Conservation (phyloP, 2,113 vertebrate species). For the Caranx melampygus region DNA sequence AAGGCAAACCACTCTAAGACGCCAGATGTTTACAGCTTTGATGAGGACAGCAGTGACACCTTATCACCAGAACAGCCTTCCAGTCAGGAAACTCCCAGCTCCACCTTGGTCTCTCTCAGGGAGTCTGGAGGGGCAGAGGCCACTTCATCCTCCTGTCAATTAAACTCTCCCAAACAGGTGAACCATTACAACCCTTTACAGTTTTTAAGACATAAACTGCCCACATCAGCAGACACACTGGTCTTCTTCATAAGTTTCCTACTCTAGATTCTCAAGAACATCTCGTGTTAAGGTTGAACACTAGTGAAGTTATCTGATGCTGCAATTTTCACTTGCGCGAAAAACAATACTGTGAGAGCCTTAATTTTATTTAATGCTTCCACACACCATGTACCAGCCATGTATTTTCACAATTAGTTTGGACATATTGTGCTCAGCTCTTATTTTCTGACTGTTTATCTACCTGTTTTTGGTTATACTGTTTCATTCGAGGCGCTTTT, state of each 20-base stretch:
- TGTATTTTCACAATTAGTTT: not conserved
- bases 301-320: not conserved
- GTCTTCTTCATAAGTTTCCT: too few species aligned
- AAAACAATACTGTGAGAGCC: not conserved
- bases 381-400: not conserved
- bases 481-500: conserved; percentile 16
- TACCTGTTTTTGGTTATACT: conserved; percentile 34
- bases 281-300: not conserved
- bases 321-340: not conserved
- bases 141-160: conserved; percentile 73
- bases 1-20: conserved; percentile 85
- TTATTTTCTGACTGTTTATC: conserved; percentile 19
- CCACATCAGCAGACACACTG: not conserved
- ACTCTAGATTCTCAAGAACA: too few species aligned
- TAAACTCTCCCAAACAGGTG: conserved; percentile 55
- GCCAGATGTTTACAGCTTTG: conserved; percentile 87
- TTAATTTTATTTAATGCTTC: not conserved
- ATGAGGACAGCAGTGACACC: conserved; percentile 95
- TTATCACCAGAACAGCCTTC: conserved; percentile 90
- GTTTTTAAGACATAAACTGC: not conserved
- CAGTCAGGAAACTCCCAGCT: conserved; percentile 89
- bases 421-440: not conserved
- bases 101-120: conserved; percentile 86
- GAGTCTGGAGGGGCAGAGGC: conserved; percentile 86
- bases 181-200: not conserved